Conservation (phyloP, 2,888 invertebrate species). For the Nycteola revayana region DNA sequence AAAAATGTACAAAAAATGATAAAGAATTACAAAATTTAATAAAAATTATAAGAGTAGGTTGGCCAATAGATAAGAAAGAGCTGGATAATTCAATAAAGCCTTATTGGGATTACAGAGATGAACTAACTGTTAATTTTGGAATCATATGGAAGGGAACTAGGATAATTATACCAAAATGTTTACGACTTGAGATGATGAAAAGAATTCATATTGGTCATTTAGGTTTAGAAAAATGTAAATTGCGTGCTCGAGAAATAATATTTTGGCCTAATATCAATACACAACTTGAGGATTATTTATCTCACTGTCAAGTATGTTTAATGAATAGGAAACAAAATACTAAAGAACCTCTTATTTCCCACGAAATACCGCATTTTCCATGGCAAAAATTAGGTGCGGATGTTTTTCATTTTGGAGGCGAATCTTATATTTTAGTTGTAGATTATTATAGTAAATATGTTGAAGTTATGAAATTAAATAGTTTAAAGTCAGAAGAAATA, state of each 20-base stretch:
- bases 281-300: constrained; percentile 17
- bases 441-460: constrained; percentile 3
- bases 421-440: neutral
- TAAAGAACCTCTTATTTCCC: constrained; percentile 1
- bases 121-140: constrained; percentile 11
- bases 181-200: constrained; percentile 13
- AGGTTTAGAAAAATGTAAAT: constrained; percentile 21
- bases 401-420: neutral
- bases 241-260: constrained; percentile 19
- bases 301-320: constrained; percentile 20
- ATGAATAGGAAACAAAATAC: constrained; percentile 5
- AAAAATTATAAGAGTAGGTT: constrained; percentile 1
- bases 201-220: constrained; percentile 19
- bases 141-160: constrained; percentile 18
- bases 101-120: constrained; percentile 11
- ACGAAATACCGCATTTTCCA: constrained; percentile 15
- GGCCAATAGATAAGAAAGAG: constrained; percentile 1
- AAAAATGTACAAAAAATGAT: constrained; percentile 12
- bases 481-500: constrained; percentile 2
- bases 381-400: constrained; percentile 16
- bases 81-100: constrained; percentile 2
- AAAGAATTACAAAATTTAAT: constrained; percentile 2
- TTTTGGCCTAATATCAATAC: constrained; percentile 24
- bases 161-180: constrained; percentile 16
- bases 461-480: neutral